Evolutionary conservation across 2,888 invertebrate genomes (phyloP).

Genomic region (Pammene aurita): DNA sequence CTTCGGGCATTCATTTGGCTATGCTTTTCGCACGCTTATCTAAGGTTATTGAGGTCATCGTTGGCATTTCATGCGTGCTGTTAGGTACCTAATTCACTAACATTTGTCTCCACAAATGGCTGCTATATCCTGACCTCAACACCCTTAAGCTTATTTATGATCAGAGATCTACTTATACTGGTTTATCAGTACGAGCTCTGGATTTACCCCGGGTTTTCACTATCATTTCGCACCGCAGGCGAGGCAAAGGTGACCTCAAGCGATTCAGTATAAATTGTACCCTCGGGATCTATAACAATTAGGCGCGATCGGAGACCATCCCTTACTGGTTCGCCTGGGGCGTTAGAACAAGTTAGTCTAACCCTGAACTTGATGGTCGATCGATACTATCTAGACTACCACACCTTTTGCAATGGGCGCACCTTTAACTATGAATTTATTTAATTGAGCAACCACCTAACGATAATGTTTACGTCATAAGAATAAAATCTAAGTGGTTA

Average conservation of each 20-base stretch:
- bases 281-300: no score
- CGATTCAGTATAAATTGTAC: neutral
- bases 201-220: neutral
- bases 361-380: constrained; percentile 9
- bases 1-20: neutral
- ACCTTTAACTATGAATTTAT: neutral
- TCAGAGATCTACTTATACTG: neutral
- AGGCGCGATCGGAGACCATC: neutral
- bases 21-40: neutral
- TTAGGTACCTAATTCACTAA: neutral
- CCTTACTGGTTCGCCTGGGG: neutral
- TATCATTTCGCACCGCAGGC: neutral
- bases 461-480: neutral
- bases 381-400: constrained; percentile 3
- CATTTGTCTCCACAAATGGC: neutral
- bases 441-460: neutral
- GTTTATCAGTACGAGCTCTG: neutral
- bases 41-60: neutral
- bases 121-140: neutral
- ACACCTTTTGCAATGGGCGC: constrained; percentile 1
- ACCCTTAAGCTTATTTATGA: neutral
- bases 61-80: neutral
- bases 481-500: neutral
- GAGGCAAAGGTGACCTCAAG: neutral
- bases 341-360: neutral